These are phyloP conservation scores for Carabus problematicus DNA, from an alignment of 2,888 invertebrate species.

Conservation along the genomic window DNA sequence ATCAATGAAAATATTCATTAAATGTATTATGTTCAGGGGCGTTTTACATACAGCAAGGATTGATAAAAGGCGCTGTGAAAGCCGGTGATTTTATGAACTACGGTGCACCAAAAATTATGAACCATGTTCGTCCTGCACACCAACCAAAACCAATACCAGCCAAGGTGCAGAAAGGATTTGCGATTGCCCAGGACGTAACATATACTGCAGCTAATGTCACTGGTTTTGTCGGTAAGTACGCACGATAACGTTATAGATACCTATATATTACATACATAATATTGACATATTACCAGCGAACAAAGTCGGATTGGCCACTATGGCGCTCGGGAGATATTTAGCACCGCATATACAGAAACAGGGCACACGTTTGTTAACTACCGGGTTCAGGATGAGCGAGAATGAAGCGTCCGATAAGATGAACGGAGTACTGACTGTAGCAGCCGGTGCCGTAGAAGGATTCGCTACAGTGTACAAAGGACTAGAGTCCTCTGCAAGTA, in stretches of 20 bases:
- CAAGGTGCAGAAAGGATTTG: conserved; percentile 65
- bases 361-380: conserved; percentile 66
- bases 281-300: conserved; percentile 54
- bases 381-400: conserved; percentile 64
- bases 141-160: conserved; percentile 61
- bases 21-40: conserved; percentile 61
- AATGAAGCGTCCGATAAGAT: conserved; percentile 64
- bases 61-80: conserved; percentile 72
- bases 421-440: conserved; percentile 69
- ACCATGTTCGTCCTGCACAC: conserved; percentile 61
- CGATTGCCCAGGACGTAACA: conserved; percentile 72
- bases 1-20: conserved; percentile 17
- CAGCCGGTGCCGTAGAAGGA: conserved; percentile 75
- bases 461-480: conserved; percentile 74
- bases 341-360: conserved; percentile 74
- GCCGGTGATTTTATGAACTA: conserved; percentile 67
- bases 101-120: conserved; percentile 68
- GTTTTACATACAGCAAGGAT: conserved; percentile 70
- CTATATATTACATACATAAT: not conserved
- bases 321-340: conserved; percentile 69
- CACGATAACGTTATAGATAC: not conserved
- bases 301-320: conserved; percentile 71
- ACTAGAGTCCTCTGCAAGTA: conserved; percentile 73
- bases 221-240: conserved; percentile 66
- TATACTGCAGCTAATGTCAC: conserved; percentile 73